A percentile compares a stretch with the other conserved stretches of the same genome.
phyloP scores from a whole-genome alignment of 1,140 invertebrate genomes.

The Psix sp. region DNA sequence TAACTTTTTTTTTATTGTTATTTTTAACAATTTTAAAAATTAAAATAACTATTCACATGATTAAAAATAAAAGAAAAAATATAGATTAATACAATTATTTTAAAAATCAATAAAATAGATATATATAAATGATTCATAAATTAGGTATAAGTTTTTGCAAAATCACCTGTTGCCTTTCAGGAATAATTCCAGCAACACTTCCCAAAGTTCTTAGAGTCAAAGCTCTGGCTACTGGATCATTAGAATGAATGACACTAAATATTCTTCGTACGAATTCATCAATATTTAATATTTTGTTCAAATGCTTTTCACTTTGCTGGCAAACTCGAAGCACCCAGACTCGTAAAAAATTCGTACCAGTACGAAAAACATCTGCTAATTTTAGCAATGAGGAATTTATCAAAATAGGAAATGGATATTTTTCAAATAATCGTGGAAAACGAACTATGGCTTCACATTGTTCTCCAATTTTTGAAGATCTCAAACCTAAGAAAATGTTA shows the following conservation, averaged over 20 bases:
- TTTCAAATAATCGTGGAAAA: conserved; percentile 95
- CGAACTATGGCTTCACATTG: conserved; percentile 97
- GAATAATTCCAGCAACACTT: conserved; percentile 93
- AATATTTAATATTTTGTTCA: conserved; percentile 97
- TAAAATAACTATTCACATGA: no score
- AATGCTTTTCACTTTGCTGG: conserved; percentile 96
- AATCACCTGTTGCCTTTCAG: conserved; percentile 88
- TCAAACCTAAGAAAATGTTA: conserved; percentile 82
- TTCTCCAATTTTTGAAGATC: conserved; percentile 93
- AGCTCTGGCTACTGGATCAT: conserved; percentile 95
- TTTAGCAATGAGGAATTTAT: conserved; percentile 98
- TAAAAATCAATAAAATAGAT: no score
- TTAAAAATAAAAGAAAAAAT: no score
- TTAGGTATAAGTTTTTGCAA: not conserved
- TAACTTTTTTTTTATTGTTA: no score
- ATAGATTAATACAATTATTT: no score
- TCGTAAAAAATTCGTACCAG: conserved; percentile 93
- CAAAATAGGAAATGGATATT: conserved; percentile 97
- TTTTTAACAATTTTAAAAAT: no score
- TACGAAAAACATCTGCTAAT: conserved; percentile 94
- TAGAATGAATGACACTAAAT: conserved; percentile 97
- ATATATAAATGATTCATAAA: no score
- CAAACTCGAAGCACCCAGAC: conserved; percentile 96
- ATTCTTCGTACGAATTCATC: conserved; percentile 96
- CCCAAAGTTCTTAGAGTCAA: conserved; percentile 93